Evolutionary conservation across 2,113 vertebrate genomes (phyloP), one percentile per base, ranked within the genome.

Genomic region (Clarias macrocephalus): DNA sequence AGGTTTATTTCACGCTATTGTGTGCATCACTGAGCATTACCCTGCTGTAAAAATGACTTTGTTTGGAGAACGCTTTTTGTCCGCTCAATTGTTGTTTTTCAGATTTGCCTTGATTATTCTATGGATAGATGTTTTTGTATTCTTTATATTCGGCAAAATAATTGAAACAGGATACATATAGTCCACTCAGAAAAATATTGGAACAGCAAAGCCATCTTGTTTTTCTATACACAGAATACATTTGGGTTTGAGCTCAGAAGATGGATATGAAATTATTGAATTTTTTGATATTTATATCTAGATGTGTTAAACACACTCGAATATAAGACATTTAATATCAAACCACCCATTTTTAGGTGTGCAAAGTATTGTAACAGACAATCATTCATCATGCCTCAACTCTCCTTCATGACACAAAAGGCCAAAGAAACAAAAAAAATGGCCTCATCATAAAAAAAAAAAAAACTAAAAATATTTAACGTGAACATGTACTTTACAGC

Each of bases 41-140:
- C 91, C 84, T 89, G 83, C 73, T 86, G 89, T 90, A 90, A 89
- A 94, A 91, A n/a, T 37, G 77, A 90, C 87, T 93, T 91, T 89
- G 92, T 89, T 88, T 86, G 89, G 87, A 77, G 92, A 93, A 91
- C 89, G 7, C 88, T 91, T 83, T 52, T 59, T 82, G 76, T 28
- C 15, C 54, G 62, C 88, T 90, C 86, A 73, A 88, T 63, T 52
- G 83, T 94, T 92, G 93, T 94, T 92, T 30, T 90, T 81, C 33
- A 91, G 92, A 93, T 92, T 92, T 87, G 65, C 60, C 89, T 92
- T 92, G 91, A 93, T 92, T 92, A 91, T 82, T 91, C 87, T 62
- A 82, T 9, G 4, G 37, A n/a, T 37, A 81, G 59, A 42, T 42
- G 6, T 28, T 5, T 79, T 30, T 80, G n/a, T 80, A 12, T 19